Base-by-base conservation (phyloP, 2,113 vertebrate species). In the Serinus canaria region DNA sequence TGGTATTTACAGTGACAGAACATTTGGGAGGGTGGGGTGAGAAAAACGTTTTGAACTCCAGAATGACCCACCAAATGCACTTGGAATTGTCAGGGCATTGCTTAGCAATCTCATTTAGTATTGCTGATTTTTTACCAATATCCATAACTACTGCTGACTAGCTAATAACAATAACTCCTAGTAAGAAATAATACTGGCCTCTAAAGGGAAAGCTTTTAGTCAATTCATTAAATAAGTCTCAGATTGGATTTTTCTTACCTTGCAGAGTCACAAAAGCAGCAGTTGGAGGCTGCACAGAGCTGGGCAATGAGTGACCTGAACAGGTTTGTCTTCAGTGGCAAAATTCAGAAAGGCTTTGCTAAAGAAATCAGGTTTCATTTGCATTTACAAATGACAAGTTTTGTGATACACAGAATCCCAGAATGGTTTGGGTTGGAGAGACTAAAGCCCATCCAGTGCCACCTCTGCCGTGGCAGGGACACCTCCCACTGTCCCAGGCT, bases 371-470 rank as follows among this genome's bases (percentile, higher is more conserved):
- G 58, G 5, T 22, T 69, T 55, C 10, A 31, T 68, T 72, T 68
- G 43, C 11, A 5, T 18, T 5, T 27, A 5, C 7, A 44, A 24
- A 46, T 58, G 10, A 7, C 15, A 35, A 22, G 13, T 35, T 33
- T 50, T 35, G 23, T 35, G 56, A 62, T 17, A 28, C 44, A 24
- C 0, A 11, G 20, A 53, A 41, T 62, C 21, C 6, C 30, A 31
- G 70, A 41, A 6, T 35, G 11, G 7, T 31, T 41, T 62, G 14
- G 1, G 11, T 27, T 10, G 33, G n/a, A 30, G 10, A 16, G 15
- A 74, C 3, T 0, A 59, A 12, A 52, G 10, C 7, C 1, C 23
- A 5, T 7, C 21, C 10, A 15, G 11, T 19, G 0, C 41, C n/a
- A 16, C 6, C 28, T 30, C 24, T 79, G 30, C 58, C 58, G 6